A percentile compares a stretch with the other conserved stretches of the same genome.
Evolutionary conservation across 92 coral and sea anemone genomes (phyloP).

Genomic region (Blastomussa wellsi): DNA sequence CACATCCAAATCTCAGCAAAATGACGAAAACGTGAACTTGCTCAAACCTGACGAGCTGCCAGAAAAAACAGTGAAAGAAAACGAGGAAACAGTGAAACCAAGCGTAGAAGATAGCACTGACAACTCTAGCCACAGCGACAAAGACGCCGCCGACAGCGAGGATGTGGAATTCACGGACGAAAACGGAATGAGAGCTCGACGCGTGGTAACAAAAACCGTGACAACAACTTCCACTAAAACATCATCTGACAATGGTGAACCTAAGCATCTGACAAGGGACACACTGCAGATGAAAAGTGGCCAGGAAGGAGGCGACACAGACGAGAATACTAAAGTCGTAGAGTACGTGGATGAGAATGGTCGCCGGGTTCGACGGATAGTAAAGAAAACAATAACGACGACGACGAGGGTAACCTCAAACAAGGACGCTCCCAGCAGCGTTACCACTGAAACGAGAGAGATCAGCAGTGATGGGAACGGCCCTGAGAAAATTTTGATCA

Average conservation of each 20-base stretch:
- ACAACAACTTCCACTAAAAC: constrained; percentile 63
- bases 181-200: constrained; percentile 53
- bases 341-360: constrained; percentile 44
- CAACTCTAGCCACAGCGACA: constrained; percentile 1
- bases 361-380: constrained; percentile 37
- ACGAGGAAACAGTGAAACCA: not conserved
- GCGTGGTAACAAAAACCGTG: constrained; percentile 48
- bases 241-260: not conserved
- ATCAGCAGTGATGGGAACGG: not conserved
- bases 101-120: not conserved
- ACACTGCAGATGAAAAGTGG: not conserved
- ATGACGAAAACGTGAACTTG: constrained; percentile 28
- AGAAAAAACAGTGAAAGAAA: constrained; percentile 19
- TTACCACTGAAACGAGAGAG: constrained; percentile 7
- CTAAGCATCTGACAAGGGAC: constrained; percentile 10
- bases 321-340: constrained; percentile 27
- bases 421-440: not conserved
- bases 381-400: constrained; percentile 23
- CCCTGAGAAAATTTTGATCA: not conserved
- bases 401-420: constrained; percentile 8
- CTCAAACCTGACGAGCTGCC: constrained; percentile 25
- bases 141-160: constrained; percentile 35
- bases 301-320: not conserved
- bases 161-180: constrained; percentile 66
- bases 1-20: not conserved